Conservation (phyloP, 2,888 invertebrate genomes). For the Acronicta leporina region DNA sequence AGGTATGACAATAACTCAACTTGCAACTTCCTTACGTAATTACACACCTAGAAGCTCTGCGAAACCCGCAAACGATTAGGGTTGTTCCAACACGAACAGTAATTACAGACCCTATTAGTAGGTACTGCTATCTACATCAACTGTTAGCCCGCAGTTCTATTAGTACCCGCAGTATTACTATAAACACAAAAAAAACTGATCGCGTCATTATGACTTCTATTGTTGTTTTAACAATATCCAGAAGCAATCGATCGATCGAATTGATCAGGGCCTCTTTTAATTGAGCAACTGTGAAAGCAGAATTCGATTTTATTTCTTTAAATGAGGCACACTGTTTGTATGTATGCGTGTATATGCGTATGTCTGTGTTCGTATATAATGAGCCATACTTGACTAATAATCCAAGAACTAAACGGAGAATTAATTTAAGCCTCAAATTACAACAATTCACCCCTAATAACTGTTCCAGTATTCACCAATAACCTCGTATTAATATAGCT, state of each 20-base stretch:
- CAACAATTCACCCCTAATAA: conserved; percentile 5
- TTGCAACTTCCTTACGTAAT: conserved; percentile 24
- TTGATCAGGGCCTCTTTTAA: too few relatives aligned
- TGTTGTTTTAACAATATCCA: too few relatives aligned
- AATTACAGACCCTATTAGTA: conserved; percentile 25
- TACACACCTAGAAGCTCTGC: conserved; percentile 15
- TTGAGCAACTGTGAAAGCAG: too few relatives aligned
- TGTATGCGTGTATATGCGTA: too few relatives aligned
- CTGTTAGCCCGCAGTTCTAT: neutral
- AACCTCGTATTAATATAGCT: conserved; percentile 13
- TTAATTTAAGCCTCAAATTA: neutral
- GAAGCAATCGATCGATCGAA: too few relatives aligned
- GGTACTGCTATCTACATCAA: too few relatives aligned
- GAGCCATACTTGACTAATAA: neutral
- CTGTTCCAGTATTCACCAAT: conserved; percentile 16
- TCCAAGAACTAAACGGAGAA: neutral
- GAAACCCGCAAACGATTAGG: conserved; percentile 15
- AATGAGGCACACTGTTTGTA: too few relatives aligned
- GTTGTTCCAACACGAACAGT: conserved; percentile 20
- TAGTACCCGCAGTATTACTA: neutral
- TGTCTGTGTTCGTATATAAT: too few relatives aligned
- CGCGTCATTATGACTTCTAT: too few relatives aligned
- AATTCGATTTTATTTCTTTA: too few relatives aligned
- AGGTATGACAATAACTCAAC: conserved; percentile 22
- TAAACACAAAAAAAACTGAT: too few relatives aligned